Evolutionary conservation across 2,888 invertebrate species (phyloP), one percentile per base, ranked within the genome.

Genomic region (Luperina testacea): DNA sequence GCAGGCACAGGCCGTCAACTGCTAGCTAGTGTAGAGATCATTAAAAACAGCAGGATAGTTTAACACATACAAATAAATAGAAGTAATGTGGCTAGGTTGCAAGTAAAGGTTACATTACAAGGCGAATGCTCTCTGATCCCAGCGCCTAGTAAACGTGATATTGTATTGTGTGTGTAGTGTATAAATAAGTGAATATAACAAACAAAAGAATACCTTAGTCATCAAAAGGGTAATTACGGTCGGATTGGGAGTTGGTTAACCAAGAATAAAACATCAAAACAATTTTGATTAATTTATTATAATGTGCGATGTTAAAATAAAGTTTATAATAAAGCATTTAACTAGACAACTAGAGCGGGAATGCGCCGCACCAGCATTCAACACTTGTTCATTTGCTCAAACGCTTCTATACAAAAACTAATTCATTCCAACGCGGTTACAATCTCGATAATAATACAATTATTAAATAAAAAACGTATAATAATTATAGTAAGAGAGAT

Each of bases 301-400:
- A 95, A 96, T 96, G 97, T 97, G 97, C 96, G 96, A 96, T 97
- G 97, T 97, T 97, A 97, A 96, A 96, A 96, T 96, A 96, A 88
- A 94, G 94, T 96, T 96, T 95, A 96, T 94, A 95, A 95, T 96
- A 95, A 96, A 97, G 96, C 96, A 96, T 95, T 94, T 95, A 94
- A 94, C 94, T 92, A 94, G 91, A 93, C 89, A 91, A 90, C 91
- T 90, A 89, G 91, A 92, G 92, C 93, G 91, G 82, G 80, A 82
- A 82, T 80, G 80, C 82, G 80, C 89, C 86, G 83, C 92, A 92
- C 91, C 93, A 90, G 88, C 91, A 91, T 90, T 91, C 91, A 91
- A 83, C 93, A 92, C 94, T 92, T 92, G 92, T 92, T 92, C 93
- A 91, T 93, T 93, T 91, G 91, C 92, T 90, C 92, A 89, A 91